Evolutionary conservation across 2,113 vertebrate species (phyloP).

Genomic region (Cairina moschata): DNA sequence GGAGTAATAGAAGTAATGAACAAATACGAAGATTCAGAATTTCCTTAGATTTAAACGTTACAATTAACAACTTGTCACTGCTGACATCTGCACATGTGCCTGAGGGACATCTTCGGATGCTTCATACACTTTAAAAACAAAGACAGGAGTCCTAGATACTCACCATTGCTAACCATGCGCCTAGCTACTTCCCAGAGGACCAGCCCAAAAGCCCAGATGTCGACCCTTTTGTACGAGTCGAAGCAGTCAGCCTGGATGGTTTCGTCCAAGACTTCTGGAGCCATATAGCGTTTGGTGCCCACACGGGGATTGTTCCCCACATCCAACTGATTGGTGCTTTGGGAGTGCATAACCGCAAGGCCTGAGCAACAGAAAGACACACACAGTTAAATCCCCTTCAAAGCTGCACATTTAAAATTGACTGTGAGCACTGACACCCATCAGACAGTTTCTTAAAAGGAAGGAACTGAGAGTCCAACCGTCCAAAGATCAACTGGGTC

Average conservation of each 20-base stretch:
- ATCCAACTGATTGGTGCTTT: conserved; percentile 95
- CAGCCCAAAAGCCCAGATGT: conserved; percentile 98
- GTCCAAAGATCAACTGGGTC: neutral
- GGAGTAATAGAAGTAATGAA: neutral
- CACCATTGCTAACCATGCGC: conserved; percentile 96
- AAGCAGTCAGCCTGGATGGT: conserved; percentile 97
- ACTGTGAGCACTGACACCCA: accelerated
- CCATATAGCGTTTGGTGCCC: conserved; percentile 99
- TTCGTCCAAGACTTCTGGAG: conserved; percentile 95
- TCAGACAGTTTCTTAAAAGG: neutral
- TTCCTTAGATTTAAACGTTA: neutral
- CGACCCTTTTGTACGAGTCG: conserved; percentile 95
- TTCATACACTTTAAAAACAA: accelerated
- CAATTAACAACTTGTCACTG: neutral
- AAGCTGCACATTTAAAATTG: accelerated
- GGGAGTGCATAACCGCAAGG: conserved; percentile 98
- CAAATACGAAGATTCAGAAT: accelerated
- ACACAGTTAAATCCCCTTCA: neutral
- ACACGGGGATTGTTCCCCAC: conserved; percentile 98
- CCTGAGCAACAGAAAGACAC: conserved; percentile 71
- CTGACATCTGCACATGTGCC: neutral
- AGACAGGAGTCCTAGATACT: conserved; percentile 15
- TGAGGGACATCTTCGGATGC: neutral
- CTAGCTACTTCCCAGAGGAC: conserved; percentile 97
- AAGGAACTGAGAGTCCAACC: neutral